Base-by-base conservation (phyloP, 2,888 invertebrate genomes). In the Caradrina clavipalpis region DNA sequence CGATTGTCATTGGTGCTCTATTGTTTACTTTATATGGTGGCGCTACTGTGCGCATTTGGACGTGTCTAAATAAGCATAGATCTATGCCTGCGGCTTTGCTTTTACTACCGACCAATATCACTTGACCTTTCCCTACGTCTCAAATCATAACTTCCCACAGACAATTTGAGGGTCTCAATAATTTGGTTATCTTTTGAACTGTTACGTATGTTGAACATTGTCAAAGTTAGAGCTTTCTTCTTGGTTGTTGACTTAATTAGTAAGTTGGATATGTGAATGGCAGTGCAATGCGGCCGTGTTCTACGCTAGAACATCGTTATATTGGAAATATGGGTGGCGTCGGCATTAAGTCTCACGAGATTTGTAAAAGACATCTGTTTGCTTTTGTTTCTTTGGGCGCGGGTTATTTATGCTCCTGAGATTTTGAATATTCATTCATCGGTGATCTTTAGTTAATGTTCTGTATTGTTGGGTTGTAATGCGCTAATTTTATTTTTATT, bases 221-320 rank as follows among this genome's bases (percentile, higher is more conserved):
- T 95, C 95, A 95, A 95, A 95, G 95, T 94, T 94, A 95, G 91
- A 93, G 94, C 94, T 95, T 93, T 94, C 95, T 94, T 94, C 94
- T 91, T 88, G 88, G 87, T 88, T 91, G 93, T 89, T 94, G 95
- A 95, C 95, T 95, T 95, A 95, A 95, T 95, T 95, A 95, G 95
- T 94, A 92, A 94, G 92, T 90, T 94, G 94, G 95, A 95, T 95
- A 95, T 95, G 95, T 95, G 95, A 95, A 94, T 95, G 95, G 95
- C 95, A 95, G 94, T 88, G 91, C 94, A 95, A 95, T 95, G 95
- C 78, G 53, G 62, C 94, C 86, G 81, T 87, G 90, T 90, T 90
- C 89, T 89, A 85, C 70, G 87, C 91, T 92, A 93, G 92, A 92
- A 92, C 91, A 91, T 95, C 95, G 94, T 95, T 95, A 95, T 94